Evolutionary conservation across 2,888 invertebrate genomes (phyloP).

Genomic region (Erebia ligea): DNA sequence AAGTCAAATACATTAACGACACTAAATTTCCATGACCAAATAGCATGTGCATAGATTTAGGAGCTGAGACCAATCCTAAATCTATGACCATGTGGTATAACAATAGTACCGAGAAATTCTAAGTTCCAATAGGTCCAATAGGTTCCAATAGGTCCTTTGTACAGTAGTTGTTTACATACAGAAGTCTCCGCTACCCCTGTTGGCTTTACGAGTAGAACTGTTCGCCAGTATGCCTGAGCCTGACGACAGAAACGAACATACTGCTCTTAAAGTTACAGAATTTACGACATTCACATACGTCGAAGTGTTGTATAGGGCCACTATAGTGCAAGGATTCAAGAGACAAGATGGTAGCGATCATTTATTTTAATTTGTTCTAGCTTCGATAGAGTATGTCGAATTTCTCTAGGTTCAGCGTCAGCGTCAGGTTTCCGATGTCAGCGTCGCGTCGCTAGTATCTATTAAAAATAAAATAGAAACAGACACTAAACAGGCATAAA

Average conservation of each 20-base stretch:
- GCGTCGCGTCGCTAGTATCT: no score
- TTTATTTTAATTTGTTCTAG: background rate
- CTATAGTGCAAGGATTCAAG: constrained; percentile 19
- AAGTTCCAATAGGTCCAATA: constrained; percentile 11
- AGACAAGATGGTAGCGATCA: constrained; percentile 1
- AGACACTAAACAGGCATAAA: no score
- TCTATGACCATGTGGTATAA: background rate
- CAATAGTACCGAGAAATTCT: constrained; percentile 9
- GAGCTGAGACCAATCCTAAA: no score
- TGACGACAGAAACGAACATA: constrained; percentile 32
- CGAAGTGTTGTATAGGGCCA: constrained; percentile 24
- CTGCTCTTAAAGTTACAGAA: constrained; percentile 37
- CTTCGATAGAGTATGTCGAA: no score
- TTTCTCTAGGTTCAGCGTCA: no score
- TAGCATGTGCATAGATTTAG: no score
- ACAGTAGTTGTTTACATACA: constrained; percentile 23
- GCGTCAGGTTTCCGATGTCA: no score
- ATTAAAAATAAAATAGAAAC: no score
- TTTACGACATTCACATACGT: constrained; percentile 36
- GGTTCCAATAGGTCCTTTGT: constrained; percentile 12
- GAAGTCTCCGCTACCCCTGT: constrained; percentile 15
- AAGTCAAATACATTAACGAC: no score
- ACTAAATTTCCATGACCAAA: no score
- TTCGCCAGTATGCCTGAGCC: constrained; percentile 29
- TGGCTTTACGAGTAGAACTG: constrained; percentile 24